Evolutionary conservation across 2,797 vertebrate species (phyloP).

Genomic region (Clarias pachynema): DNA sequence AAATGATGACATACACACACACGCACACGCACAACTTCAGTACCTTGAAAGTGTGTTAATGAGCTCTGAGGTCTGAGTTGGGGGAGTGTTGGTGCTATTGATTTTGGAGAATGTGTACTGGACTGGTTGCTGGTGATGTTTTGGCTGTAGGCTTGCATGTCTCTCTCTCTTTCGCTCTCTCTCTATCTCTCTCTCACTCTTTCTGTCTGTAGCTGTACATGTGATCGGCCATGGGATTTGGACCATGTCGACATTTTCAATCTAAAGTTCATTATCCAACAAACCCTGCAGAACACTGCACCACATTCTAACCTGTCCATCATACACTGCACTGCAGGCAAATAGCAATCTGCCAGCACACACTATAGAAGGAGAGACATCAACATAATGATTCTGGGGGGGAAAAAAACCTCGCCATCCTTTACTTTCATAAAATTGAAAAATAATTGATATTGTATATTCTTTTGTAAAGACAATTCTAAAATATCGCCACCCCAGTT

Average conservation of each 20-base stretch:
- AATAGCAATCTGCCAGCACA: background rate
- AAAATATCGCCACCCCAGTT: too few relatives aligned
- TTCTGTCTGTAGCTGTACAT: background rate
- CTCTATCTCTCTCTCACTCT: background rate
- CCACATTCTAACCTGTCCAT: constrained; percentile 34
- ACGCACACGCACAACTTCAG: constrained; percentile 2
- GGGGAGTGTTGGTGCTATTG: constrained; percentile 22
- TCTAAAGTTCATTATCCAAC: constrained; percentile 43
- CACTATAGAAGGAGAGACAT: background rate
- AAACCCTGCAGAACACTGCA: constrained; percentile 34
- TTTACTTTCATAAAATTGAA: background rate
- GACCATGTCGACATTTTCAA: constrained; percentile 35
- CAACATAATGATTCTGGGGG: background rate
- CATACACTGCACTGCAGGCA: constrained; percentile 25
- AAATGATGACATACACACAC: constrained; percentile 28
- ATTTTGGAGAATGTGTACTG: constrained; percentile 3
- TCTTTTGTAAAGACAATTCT: background rate
- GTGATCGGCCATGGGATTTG: constrained; percentile 16
- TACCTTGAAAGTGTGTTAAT: constrained; percentile 31
- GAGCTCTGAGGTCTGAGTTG: background rate
- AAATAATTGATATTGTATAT: background rate
- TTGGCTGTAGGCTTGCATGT: constrained; percentile 1
- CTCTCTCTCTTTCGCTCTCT: constrained; percentile 3
- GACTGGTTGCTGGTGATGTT: constrained; percentile 35
- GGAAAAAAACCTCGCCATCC: background rate